A percentile compares a stretch with the other conserved stretches of the same genome.
Conservation (phyloP, 2,113 vertebrate species). For the Neolamprologus devosi region DNA sequence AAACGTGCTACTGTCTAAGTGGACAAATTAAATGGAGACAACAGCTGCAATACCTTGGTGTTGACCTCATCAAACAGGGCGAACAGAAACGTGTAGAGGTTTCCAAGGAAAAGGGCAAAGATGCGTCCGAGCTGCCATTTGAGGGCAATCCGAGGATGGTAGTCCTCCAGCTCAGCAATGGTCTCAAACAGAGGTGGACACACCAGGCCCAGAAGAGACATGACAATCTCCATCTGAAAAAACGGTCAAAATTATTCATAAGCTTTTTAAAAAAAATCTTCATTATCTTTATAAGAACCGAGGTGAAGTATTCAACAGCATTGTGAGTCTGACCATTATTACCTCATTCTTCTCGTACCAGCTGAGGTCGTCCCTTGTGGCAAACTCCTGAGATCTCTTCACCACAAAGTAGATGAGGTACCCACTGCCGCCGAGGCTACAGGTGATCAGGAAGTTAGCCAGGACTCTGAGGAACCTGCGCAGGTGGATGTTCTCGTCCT, state of each 20-base stretch:
- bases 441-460: conserved; percentile 89
- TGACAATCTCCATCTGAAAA: conserved; percentile 71
- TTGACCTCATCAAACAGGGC: conserved; percentile 97
- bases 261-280: not conserved
- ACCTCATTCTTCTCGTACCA: conserved; percentile 99
- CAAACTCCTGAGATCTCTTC: conserved; percentile 92
- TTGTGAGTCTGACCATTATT: not conserved
- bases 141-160: conserved; percentile 91
- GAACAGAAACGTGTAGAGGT: conserved; percentile 93
- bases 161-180: conserved; percentile 90
- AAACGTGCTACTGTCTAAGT: not conserved
- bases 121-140: conserved; percentile 98
- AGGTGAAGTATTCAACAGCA: not conserved
- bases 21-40: not conserved
- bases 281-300: not conserved
- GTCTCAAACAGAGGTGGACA: conserved; percentile 96
- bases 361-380: conserved; percentile 81
- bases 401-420: conserved; percentile 99
- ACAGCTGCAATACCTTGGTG: conserved; percentile 73
- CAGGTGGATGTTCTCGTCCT: conserved; percentile 94
- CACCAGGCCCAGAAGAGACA: conserved; percentile 89
- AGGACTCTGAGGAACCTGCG: conserved; percentile 88
- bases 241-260: not conserved
- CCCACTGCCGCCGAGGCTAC: conserved; percentile 92
- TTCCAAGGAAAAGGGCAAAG: conserved; percentile 94